Percentiles rank a stretch among this genome's conserved stretches.
Conservation (phyloP, 35 echinoderm and acorn worm genomes). For the Patiria miniata region DNA sequence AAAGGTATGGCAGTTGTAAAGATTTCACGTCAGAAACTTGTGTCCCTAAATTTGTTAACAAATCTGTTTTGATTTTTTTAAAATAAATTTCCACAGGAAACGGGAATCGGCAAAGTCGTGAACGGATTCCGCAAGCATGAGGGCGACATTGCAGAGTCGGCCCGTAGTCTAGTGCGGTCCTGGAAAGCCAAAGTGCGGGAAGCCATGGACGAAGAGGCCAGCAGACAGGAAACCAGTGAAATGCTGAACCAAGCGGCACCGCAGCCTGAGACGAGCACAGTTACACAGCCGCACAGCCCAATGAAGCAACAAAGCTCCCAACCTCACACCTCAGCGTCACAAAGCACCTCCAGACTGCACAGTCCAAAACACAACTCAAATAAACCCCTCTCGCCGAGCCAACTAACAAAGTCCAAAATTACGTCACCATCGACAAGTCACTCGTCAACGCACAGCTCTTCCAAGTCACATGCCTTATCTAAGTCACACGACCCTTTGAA, state of each 20-base stretch:
- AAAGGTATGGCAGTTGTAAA: too few species aligned
- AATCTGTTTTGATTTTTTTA: neutral
- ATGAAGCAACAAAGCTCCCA: neutral
- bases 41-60: too few species aligned
- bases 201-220: conserved; percentile 20
- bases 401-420: neutral
- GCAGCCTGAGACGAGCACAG: neutral
- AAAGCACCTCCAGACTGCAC: neutral
- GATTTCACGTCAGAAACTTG: too few species aligned
- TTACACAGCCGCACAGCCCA: neutral
- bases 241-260: neutral
- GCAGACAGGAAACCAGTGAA: neutral
- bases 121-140: conserved; percentile 59
- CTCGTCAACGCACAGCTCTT: neutral
- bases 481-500: neutral
- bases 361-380: neutral
- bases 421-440: neutral
- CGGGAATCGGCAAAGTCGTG: conserved; percentile 69
- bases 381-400: neutral
- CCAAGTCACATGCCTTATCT: neutral
- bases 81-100: conserved; percentile 36
- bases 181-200: conserved; percentile 63
- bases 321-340: neutral
- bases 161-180: conserved; percentile 33
- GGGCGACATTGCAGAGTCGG: conserved; percentile 44